phyloP scores from a whole-genome alignment of 2,888 invertebrate species.

The Drosophila falleni region DNA sequence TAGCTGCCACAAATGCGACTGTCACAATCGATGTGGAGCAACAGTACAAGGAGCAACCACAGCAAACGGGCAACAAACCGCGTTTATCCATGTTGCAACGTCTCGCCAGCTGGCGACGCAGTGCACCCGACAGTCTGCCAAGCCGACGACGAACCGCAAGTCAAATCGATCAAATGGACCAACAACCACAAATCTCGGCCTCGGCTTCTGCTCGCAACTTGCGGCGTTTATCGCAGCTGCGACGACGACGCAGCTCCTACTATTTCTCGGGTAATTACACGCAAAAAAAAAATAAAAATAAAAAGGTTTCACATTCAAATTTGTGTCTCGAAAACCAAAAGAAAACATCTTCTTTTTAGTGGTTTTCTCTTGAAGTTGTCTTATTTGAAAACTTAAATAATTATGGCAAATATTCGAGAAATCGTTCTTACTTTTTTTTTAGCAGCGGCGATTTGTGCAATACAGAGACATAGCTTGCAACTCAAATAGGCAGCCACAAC shows the following conservation, averaged over 20 bases:
- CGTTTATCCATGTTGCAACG: conserved; percentile 49
- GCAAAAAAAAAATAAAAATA: too few species aligned
- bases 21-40: conserved; percentile 43
- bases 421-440: background rate
- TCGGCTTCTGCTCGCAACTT: conserved; percentile 60
- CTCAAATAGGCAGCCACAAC: background rate
- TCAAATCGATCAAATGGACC: conserved; percentile 19
- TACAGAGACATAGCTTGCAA: conserved; percentile 2
- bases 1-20: background rate
- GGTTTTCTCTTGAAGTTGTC: background rate
- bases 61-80: conserved; percentile 22
- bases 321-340: too few species aligned
- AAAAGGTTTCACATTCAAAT: too few species aligned
- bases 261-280: conserved; percentile 83
- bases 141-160: conserved; percentile 52
- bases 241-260: conserved; percentile 84
- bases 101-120: conserved; percentile 56
- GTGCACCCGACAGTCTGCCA: conserved; percentile 47
- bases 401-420: background rate
- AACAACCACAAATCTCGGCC: conserved; percentile 63
- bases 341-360: too few species aligned
- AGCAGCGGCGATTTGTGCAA: background rate
- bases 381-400: background rate
- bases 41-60: conserved; percentile 57
- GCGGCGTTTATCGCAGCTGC: conserved; percentile 82